Evolutionary conservation across 1,140 invertebrate species (phyloP), one percentile per base, ranked within the genome.

Genomic region (Drosophila ogumai): DNA sequence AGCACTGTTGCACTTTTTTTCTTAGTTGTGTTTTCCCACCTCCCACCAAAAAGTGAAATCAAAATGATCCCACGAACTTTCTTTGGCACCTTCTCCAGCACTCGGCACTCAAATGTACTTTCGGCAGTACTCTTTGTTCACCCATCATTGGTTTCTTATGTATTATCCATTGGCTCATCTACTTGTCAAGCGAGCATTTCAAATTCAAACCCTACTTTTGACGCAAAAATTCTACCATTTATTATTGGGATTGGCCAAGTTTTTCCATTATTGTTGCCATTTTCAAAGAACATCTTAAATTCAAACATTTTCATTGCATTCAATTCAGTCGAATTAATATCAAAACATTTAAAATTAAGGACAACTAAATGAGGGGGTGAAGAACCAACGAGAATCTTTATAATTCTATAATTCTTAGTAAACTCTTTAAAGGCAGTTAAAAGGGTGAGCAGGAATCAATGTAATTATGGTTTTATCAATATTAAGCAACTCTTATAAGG

Each of bases 281-380:
- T 54, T 68, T 46, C 44, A 56, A 38, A 9, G 43, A 61, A 65
- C 52, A 59, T 32, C 31, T 57, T 19, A 61, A 68, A 75, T 67
- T 77, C 67, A 77, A 81, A 66, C 73, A 86, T 85, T 77, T 73
- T 85, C 81, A 81, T 85, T 41, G 49, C 55, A 49, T 65, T 22
- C 13, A 65, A 50, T 17, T 36, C 25, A 75, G 31, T 41, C 44
- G 40, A 55, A 63, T 55, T 36, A 46, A 52, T 41, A 31, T 49
- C 10, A 22, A 74, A 50, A 44, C 36, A 40, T 58, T 46, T 3
- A 36, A 13, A 59, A 12, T 15, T 13, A 57, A 58, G 79, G 56
- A 59, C 64, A 67, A 65, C 31, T 3, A 56, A 49, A 32, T 19
- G 12, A 19, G 43, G 71, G 49, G 66, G 52, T 57, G 43, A 41